Evolutionary conservation across 1,140 invertebrate genomes (phyloP).

Genomic region (Dysdera silvatica): DNA sequence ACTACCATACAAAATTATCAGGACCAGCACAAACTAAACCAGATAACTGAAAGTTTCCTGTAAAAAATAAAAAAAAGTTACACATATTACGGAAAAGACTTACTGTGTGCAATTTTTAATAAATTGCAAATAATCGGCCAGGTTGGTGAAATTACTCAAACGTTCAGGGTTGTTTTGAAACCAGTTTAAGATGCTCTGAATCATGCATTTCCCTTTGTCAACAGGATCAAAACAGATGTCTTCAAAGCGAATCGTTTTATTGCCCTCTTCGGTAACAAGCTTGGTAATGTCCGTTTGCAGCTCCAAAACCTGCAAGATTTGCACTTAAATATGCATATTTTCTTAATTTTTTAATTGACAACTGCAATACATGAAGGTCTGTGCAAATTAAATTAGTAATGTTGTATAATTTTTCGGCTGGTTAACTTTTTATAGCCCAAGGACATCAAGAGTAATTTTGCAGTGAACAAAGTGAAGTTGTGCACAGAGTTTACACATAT

Average conservation of each 20-base stretch:
- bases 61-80: conserved; percentile 6
- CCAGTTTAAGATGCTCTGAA: conserved; percentile 87
- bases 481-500: too few species aligned
- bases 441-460: too few species aligned
- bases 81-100: conserved; percentile 27
- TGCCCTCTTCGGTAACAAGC: conserved; percentile 33
- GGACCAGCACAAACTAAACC: too few species aligned
- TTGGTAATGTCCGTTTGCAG: conserved; percentile 65
- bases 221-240: conserved; percentile 90
- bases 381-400: too few species aligned
- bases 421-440: too few species aligned
- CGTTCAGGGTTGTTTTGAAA: conserved; percentile 62
- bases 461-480: too few species aligned
- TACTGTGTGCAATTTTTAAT: conserved; percentile 53
- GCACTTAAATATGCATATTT: too few species aligned
- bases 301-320: conserved; percentile 55
- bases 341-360: too few species aligned
- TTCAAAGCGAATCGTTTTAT: conserved; percentile 55
- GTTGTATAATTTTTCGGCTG: too few species aligned
- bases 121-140: conserved; percentile 61
- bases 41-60: conserved; percentile 23
- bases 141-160: conserved; percentile 48
- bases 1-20: too few species aligned
- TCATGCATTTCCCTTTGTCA: conserved; percentile 61
- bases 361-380: too few species aligned